Base-by-base conservation (phyloP, 2,113 vertebrate genomes). In the Gopherus evgoodei region DNA sequence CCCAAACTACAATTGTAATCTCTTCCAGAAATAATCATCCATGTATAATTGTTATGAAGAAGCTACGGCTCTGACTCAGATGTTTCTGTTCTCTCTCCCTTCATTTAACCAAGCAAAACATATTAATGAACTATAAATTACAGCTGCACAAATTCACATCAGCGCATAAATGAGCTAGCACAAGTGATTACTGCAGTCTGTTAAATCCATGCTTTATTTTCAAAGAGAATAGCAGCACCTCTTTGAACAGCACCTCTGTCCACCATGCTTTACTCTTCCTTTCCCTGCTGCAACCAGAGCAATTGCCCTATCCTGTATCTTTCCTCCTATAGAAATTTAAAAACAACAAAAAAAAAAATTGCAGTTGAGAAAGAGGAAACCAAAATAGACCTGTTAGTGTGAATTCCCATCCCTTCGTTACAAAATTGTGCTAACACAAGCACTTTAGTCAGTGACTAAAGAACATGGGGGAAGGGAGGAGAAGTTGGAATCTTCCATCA, bases 1-100 rank as follows among this genome's bases (percentile, higher is more conserved):
- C 29, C 24, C 59, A 86, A 79, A 91, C 91, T 69, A 62, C 29
- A 3, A 3, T 69, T 11, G 13, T 65, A 42, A 0, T 89, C 10
- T 86, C 49, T 86, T 93, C 38, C 57, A 69, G n/a, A 90, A 95
- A 87, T 81, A 90, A 91, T 89, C 90, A 87, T 8, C n/a, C 29
- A 1, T 19, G 12, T 91, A 35, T 27, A 88, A 62, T 13, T 76
- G 4, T 19, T 94, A 96, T 80, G 69, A 31, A 31, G 56, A 57
- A 92, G n/a, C 22, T 35, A 17, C 5, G 78, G 75, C 35, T 72
- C 62, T 1, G 24, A 81, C 13, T 4, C 1, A 14, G 16, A 93
- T 21, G 11, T 3, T 84, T 95, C 88, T 78, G 5, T 29, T 2
- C 21, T 81, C 52, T 86, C 8, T 27, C 90, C 24, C 72, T 12